Evolutionary conservation across 1,140 invertebrate species (phyloP).

Genomic region (Protaetia brevitarsis): DNA sequence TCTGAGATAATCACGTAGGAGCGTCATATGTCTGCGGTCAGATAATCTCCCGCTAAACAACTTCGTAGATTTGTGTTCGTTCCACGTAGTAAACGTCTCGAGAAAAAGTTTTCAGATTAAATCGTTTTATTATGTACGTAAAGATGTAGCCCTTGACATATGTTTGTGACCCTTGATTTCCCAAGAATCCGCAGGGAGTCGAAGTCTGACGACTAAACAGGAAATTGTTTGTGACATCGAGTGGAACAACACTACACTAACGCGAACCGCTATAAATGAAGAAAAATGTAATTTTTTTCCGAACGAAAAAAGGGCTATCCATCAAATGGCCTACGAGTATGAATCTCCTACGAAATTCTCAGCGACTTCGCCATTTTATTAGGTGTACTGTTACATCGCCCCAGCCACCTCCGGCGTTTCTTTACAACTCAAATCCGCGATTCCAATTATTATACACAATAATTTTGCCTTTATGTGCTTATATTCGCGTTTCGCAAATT

Average conservation of each 20-base stretch:
- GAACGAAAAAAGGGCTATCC: not conserved
- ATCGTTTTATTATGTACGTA: constrained; percentile 13
- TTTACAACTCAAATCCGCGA: not conserved
- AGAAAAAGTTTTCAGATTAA: constrained; percentile 4
- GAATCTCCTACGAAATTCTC: not conserved
- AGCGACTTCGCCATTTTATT: no score
- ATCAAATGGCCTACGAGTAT: not conserved
- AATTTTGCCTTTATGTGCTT: no score
- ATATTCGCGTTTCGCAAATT: no score
- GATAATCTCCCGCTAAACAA: no score
- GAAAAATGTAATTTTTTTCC: not conserved
- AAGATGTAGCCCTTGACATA: not conserved
- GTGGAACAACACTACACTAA: not conserved
- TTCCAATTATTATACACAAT: no score
- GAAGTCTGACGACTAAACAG: constrained; percentile 8
- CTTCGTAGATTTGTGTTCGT: no score
- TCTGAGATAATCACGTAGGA: no score
- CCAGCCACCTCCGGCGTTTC: not conserved
- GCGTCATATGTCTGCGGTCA: no score
- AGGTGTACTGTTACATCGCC: not conserved
- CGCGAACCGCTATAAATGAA: not conserved
- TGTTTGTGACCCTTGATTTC: not conserved
- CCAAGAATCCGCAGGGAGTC: not conserved
- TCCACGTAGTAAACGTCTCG: not conserved
- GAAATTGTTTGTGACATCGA: constrained; percentile 12